Percentiles rank a stretch among this genome's conserved stretches.
Conservation (phyloP, 2,797 vertebrate genomes). For the Sphenopsis melanotis region DNA sequence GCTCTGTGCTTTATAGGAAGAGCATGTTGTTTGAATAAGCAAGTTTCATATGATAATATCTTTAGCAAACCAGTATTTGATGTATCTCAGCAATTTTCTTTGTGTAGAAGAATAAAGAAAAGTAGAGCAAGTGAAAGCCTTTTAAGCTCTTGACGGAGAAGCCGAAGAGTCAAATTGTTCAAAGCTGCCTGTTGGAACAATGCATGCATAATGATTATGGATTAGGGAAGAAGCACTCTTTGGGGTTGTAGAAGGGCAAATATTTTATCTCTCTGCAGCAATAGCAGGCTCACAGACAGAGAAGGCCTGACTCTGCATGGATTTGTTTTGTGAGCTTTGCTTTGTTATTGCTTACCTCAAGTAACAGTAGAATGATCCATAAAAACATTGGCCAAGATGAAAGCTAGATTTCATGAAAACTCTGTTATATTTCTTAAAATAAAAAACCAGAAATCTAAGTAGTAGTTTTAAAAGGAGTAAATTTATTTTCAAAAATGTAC, state of each 20-base stretch:
- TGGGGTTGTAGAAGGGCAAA: background rate
- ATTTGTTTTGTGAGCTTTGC: background rate
- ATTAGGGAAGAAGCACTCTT: background rate
- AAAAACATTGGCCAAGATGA: background rate
- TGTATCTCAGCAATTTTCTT: slow-evolving; percentile 51
- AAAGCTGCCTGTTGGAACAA: slow-evolving; percentile 18
- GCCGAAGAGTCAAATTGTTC: slow-evolving; percentile 9
- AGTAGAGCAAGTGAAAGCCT: slow-evolving; percentile 6
- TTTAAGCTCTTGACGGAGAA: slow-evolving; percentile 44
- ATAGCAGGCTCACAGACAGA: background rate
- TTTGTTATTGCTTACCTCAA: background rate
- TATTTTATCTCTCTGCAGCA: background rate
- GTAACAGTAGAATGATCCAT: background rate
- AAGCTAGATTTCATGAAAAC: background rate
- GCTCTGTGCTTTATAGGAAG: background rate
- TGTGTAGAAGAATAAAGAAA: slow-evolving; percentile 36
- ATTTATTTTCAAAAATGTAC: background rate
- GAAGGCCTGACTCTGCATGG: background rate
- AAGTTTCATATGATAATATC: slow-evolving; percentile 8
- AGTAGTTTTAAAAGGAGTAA: background rate
- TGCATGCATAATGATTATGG: background rate
- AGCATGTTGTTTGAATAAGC: slow-evolving; percentile 30
- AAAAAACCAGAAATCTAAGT: background rate
- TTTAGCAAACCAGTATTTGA: slow-evolving; percentile 8
- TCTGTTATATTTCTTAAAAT: background rate